phyloP scores from a whole-genome alignment of 2,113 vertebrate genomes.

The Atractosteus spatula region DNA sequence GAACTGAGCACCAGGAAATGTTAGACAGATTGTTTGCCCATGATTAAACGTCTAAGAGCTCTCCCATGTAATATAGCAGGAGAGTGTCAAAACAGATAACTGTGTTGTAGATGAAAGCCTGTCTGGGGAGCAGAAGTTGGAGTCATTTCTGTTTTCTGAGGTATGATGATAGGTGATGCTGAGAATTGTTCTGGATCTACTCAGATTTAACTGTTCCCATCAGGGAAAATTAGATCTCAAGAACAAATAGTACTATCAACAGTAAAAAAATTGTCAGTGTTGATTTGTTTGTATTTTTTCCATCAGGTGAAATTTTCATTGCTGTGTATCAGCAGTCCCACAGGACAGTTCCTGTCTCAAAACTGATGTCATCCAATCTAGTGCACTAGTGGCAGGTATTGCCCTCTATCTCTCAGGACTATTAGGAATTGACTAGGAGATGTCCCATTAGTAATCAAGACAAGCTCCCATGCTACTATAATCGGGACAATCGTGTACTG shows the following conservation, averaged over 20 bases:
- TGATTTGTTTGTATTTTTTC: slow-evolving; percentile 10
- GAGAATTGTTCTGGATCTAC: slow-evolving; percentile 5
- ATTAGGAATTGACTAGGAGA: no score
- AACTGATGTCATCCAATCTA: slow-evolving; percentile 11
- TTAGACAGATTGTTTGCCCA: slow-evolving; percentile 30
- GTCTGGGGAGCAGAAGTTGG: neutral
- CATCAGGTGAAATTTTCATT: neutral
- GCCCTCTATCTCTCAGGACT: no score
- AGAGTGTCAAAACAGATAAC: slow-evolving; percentile 34
- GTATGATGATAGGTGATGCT: slow-evolving; percentile 17
- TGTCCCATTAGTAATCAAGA: no score
- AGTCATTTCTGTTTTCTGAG: slow-evolving; percentile 11
- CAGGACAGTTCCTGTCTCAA: slow-evolving; percentile 7
- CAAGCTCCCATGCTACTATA: no score
- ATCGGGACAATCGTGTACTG: no score
- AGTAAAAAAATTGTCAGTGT: neutral
- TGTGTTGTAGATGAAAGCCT: slow-evolving; percentile 12
- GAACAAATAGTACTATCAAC: neutral
- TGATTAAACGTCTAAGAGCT: slow-evolving; percentile 34
- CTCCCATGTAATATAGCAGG: slow-evolving; percentile 27
- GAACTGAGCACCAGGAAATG: slow-evolving; percentile 3
- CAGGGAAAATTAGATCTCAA: slow-evolving; percentile 25
- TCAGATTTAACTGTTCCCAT: slow-evolving; percentile 7
- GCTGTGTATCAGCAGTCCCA: neutral
- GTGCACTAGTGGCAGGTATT: neutral